Base-by-base conservation (phyloP, 2,888 invertebrate species). In the Strigamia maritima region DNA sequence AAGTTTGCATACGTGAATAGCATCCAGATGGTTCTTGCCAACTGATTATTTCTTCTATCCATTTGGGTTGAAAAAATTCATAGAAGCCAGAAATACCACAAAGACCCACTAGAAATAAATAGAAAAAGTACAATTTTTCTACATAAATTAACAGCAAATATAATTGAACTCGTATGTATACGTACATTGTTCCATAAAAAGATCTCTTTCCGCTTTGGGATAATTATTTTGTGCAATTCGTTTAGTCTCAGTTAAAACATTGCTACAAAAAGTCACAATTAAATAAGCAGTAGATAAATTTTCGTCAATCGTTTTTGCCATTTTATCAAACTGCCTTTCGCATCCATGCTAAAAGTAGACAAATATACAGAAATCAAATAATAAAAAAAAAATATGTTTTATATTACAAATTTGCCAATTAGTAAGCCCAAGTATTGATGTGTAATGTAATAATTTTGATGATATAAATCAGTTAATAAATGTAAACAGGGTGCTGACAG, bases 21-120 rank as follows among this genome's bases (percentile, higher is more conserved):
- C 70, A 70, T 2, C 70, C 70, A n/a, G 70, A 70, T 26, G 70
- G 28, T 14, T 70, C 16, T 70, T 70, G 70, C 70, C 24, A 70
- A 70, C 28, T 28, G 24, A 70, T 70, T 14, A 70, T 70, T 70
- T 1, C 28, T 10, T 28, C 1, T 28, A 70, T 28, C 70, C 70
- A 70, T 70, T 70, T 14, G n/a, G 70, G 28, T 16, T 26, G 70
- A 70, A 70, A 28, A 70, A 70, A 70, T 26, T 10, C n/a, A 6
- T 70, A 12, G n/a, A 26, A 70, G 7, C 70, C 70, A 16, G n/a
- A 2, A 4, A 70, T 0, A 16, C 70, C 70, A 26, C 70, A 70
- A 16, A 70, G n/a, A 28, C 70, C 70, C 4, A 70, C 70, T 70
- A 70, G 2, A 24, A 60, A 10, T 22, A 70, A 70, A 70, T 28